A percentile compares a stretch with the other conserved stretches of the same genome.
phyloP scores from a whole-genome alignment of 2,888 invertebrate genomes.

The Nemapogon koenigi region DNA sequence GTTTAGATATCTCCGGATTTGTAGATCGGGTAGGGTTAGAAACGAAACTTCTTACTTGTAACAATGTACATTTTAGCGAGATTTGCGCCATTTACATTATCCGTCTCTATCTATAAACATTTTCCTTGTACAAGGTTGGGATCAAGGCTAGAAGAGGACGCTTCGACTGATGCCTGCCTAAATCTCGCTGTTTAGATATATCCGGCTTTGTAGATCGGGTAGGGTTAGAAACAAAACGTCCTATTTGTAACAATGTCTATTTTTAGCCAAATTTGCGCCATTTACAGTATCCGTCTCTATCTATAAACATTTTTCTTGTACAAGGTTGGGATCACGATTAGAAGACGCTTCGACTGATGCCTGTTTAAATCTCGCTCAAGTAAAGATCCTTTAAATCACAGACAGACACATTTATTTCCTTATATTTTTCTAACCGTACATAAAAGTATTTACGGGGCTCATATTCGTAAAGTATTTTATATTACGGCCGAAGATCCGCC shows the following conservation, averaged over 20 bases:
- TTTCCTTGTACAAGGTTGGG: neutral
- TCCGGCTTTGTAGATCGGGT: neutral
- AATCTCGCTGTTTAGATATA: conserved; percentile 4
- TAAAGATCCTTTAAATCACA: neutral
- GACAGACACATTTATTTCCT: neutral
- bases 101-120: conserved; percentile 1
- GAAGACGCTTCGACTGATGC: too few species aligned
- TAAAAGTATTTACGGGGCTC: neutral
- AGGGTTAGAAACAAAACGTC: too few species aligned
- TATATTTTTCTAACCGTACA: conserved; percentile 6
- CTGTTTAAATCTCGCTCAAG: too few species aligned
- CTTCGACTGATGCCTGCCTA: conserved; percentile 6
- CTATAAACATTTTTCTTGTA: too few species aligned
- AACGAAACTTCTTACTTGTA: too few species aligned
- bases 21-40: too few species aligned
- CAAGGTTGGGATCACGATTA: too few species aligned
- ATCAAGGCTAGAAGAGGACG: conserved; percentile 1
- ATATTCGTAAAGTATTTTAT: conserved; percentile 10
- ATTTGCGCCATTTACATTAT: conserved; percentile 43
- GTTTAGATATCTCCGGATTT: neutral
- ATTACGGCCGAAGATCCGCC: conserved; percentile 9
- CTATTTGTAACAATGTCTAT: too few species aligned
- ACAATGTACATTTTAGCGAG: too few species aligned
- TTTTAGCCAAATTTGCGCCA: too few species aligned
- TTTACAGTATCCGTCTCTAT: too few species aligned